phyloP scores from a whole-genome alignment of 2,113 vertebrate species.

The Hippolais icterina region DNA sequence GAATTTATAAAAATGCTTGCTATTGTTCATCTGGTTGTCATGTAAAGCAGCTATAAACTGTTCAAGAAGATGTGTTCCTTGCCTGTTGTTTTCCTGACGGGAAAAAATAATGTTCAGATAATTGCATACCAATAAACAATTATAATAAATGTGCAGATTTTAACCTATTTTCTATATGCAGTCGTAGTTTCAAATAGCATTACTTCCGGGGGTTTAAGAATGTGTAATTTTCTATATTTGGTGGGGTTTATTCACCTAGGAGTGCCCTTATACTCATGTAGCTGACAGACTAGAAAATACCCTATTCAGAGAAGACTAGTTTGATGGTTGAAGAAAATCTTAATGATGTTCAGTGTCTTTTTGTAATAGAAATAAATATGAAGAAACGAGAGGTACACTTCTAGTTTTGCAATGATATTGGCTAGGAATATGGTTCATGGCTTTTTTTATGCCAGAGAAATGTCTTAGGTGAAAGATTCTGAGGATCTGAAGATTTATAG shows the following conservation, averaged over 20 bases:
- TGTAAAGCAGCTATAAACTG: neutral
- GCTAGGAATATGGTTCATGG: neutral
- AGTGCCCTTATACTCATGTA: neutral
- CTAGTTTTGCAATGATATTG: neutral
- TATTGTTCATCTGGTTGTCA: neutral
- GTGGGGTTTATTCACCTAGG: neutral
- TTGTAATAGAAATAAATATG: neutral
- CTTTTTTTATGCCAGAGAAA: neutral
- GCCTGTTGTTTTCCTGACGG: neutral
- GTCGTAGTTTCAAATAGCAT: neutral
- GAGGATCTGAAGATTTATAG: neutral
- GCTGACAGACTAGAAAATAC: neutral
- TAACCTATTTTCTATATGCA: neutral
- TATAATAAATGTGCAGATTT: neutral
- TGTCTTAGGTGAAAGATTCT: neutral
- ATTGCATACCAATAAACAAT: neutral
- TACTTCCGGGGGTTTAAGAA: neutral
- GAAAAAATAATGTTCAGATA: neutral
- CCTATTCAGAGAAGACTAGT: neutral
- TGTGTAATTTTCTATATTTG: neutral
- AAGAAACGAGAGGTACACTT: neutral
- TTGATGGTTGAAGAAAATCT: neutral
- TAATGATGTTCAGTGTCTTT: neutral
- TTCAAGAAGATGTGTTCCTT: neutral
- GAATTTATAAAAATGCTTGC: neutral